Conservation (phyloP, 2,113 vertebrate genomes). For the Macrotus californicus region DNA sequence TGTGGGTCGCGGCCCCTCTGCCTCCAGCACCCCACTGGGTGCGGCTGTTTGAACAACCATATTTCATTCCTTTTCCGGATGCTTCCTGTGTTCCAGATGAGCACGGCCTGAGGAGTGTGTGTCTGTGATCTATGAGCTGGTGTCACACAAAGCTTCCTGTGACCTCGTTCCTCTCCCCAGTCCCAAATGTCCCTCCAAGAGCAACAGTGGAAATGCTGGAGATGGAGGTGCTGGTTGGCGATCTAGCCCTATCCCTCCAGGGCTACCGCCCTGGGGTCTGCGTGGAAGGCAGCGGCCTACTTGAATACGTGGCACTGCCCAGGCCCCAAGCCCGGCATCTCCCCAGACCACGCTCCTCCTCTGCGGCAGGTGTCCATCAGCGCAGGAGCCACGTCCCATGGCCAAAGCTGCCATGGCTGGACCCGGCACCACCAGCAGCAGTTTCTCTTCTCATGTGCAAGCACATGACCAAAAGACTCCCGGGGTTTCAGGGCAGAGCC, state of each 20-base stretch:
- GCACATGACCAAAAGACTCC: neutral
- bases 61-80: too few species aligned
- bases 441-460: neutral
- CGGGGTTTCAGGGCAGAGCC: neutral
- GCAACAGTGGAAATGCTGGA: neutral
- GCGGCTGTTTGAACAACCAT: too few species aligned
- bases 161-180: too few species aligned
- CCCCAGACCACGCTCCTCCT: rapidly evolving
- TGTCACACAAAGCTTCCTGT: too few species aligned
- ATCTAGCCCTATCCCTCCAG: too few species aligned
- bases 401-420: rapidly evolving
- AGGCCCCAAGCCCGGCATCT: neutral
- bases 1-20: too few species aligned
- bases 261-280: neutral
- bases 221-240: neutral
- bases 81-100: too few species aligned
- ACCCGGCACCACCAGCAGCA: too few species aligned
- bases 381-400: neutral
- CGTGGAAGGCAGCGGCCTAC: neutral
- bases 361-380: neutral
- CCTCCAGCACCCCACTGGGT: too few species aligned
- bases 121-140: too few species aligned
- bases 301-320: neutral
- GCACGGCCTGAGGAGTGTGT: too few species aligned
- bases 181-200: neutral